These are phyloP conservation scores for Agrochola circellaris DNA, from an alignment of 2,888 invertebrate species.

Conservation along the genomic window DNA sequence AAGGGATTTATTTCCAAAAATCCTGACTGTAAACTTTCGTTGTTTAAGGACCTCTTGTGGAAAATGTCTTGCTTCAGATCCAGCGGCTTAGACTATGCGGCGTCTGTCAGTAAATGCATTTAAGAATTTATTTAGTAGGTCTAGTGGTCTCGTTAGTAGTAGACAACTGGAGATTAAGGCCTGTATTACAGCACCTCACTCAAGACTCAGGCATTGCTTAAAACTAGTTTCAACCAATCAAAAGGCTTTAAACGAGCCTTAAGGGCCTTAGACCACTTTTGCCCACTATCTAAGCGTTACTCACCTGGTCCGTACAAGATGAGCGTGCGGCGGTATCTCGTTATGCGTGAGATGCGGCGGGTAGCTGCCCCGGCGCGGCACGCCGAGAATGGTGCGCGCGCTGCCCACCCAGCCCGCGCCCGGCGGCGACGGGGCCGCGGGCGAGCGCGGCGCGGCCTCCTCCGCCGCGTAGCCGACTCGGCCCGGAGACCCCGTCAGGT, in stretches of 20 bases:
- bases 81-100: too few relatives aligned
- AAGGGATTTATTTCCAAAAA: not conserved
- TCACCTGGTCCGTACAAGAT: constrained; percentile 77
- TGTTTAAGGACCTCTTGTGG: too few relatives aligned
- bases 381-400: constrained; percentile 55
- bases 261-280: not conserved
- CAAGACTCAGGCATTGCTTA: too few relatives aligned
- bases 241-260: too few relatives aligned
- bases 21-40: not conserved
- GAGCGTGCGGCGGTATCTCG: constrained; percentile 69
- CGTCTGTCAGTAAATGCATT: too few relatives aligned
- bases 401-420: constrained; percentile 41
- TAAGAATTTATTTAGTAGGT: not conserved
- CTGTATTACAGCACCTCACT: too few relatives aligned
- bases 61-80: too few relatives aligned
- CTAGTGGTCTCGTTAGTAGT: not conserved
- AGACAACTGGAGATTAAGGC: not conserved
- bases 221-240: too few relatives aligned
- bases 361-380: constrained; percentile 56
- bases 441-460: constrained; percentile 33
- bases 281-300: not conserved
- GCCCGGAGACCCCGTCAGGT: constrained; percentile 80
- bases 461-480: constrained; percentile 48
- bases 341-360: constrained; percentile 53
- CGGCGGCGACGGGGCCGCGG: constrained; percentile 7